phyloP scores from a whole-genome alignment of 2,797 vertebrate genomes.

The Phoebastria nigripes region DNA sequence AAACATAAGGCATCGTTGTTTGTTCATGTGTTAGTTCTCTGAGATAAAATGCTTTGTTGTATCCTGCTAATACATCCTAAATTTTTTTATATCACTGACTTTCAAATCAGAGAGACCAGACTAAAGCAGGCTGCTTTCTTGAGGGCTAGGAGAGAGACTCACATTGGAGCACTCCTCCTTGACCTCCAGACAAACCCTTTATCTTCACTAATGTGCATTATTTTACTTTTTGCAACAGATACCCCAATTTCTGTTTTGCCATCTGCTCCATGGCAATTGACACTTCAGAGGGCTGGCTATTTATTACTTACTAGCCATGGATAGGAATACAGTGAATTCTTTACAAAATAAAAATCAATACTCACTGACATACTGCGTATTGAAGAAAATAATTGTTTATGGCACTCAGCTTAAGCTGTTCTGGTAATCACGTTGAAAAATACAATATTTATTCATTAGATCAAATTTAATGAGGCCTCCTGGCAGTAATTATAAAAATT shows the following conservation, averaged over 20 bases:
- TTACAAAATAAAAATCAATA: conserved; percentile 79
- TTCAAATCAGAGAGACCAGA: not conserved
- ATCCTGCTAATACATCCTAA: not conserved
- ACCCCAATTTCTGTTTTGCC: conserved; percentile 1
- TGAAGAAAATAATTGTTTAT: conserved; percentile 99
- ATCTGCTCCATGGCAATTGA: conserved; percentile 19
- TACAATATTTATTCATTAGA: conserved; percentile 99
- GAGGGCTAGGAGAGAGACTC: not conserved
- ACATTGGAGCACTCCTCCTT: not conserved
- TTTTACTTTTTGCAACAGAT: conserved; percentile 28
- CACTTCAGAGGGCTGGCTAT: conserved; percentile 16
- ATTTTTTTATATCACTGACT: not conserved
- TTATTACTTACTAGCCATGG: conserved; percentile 62
- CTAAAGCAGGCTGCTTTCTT: not conserved
- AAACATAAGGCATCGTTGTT: not conserved
- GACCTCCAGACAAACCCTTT: conserved; percentile 17
- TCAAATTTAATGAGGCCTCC: conserved; percentile 99
- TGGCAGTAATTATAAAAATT: conserved; percentile 99
- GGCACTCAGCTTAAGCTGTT: conserved; percentile 99
- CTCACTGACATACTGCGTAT: conserved; percentile 95
- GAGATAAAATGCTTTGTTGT: not conserved
- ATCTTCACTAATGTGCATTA: not conserved
- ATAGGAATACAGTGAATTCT: conserved; percentile 74
- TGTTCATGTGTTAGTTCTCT: not conserved
- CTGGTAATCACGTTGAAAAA: conserved; percentile 99